These are phyloP conservation scores for Arctopsyche grandis DNA, from an alignment of 1,140 invertebrate genomes.

Conservation along the genomic window DNA sequence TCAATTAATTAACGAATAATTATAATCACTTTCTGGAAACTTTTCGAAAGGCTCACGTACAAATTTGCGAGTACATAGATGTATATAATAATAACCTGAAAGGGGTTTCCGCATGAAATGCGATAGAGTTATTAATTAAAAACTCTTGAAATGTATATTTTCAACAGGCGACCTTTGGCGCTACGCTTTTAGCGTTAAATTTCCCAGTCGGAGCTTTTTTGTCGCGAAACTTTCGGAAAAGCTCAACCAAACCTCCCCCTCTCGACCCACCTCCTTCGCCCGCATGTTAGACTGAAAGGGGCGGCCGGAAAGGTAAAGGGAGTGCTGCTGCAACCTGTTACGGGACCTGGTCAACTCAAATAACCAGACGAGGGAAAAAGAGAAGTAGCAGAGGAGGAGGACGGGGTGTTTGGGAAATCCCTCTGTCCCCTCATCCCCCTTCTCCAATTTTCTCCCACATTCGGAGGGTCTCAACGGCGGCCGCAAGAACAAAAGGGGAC, in stretches of 20 bases:
- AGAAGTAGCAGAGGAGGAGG: neutral
- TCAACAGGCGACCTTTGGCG: no score
- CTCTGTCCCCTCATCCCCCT: neutral
- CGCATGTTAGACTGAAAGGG: neutral
- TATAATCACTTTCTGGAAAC: no score
- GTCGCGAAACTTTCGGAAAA: constrained; percentile 12
- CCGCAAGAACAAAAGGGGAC: constrained; percentile 35
- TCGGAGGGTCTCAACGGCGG: neutral
- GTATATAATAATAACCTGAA: no score
- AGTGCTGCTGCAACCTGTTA: constrained; percentile 28
- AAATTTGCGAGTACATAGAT: no score
- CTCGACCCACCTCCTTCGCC: neutral
- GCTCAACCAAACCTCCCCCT: neutral
- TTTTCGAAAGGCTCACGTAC: no score
- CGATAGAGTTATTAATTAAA: no score
- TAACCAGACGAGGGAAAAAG: neutral
- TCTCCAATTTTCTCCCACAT: no score
- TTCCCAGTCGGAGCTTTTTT: neutral
- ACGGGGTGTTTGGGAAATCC: neutral
- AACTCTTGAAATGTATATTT: no score
- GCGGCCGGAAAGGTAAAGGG: neutral
- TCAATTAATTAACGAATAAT: no score
- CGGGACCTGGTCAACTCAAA: constrained; percentile 29
- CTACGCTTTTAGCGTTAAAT: no score
- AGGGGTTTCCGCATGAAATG: no score